phyloP scores from a whole-genome alignment of 2,888 invertebrate genomes.

The Chaitophorus viminalis region DNA sequence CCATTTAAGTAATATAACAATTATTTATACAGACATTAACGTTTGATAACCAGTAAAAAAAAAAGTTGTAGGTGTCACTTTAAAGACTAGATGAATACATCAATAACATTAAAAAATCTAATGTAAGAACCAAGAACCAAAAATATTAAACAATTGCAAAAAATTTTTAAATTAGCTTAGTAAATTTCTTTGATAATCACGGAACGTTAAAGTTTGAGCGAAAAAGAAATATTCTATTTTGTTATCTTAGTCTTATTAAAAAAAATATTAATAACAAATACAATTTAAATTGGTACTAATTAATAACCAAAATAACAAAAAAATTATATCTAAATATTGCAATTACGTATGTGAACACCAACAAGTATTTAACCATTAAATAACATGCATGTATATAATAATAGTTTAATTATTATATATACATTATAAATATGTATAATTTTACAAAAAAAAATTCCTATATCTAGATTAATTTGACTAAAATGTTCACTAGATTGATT shows the following conservation, averaged over 20 bases:
- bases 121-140: conserved; percentile 44
- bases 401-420: conserved; percentile 19
- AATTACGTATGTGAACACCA: conserved; percentile 45
- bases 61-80: not conserved
- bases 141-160: conserved; percentile 6
- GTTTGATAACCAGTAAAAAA: not conserved
- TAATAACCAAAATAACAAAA: conserved; percentile 43
- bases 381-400: conserved; percentile 51
- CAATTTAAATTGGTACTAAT: conserved; percentile 21
- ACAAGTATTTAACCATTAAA: conserved; percentile 42
- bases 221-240: conserved; percentile 21
- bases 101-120: not conserved
- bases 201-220: conserved; percentile 61
- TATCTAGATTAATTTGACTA: conserved; percentile 56
- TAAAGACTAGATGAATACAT: conserved; percentile 30
- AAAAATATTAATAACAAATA: conserved; percentile 39
- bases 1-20: not conserved
- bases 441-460: conserved; percentile 25
- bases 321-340: conserved; percentile 44
- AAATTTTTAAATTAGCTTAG: not conserved
- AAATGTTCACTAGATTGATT: conserved; percentile 61
- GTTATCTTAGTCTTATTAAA: not conserved
- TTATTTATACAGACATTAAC: not conserved
- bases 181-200: conserved; percentile 26
- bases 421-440: conserved; percentile 29